phyloP scores from a whole-genome alignment of 2,113 vertebrate genomes.

The Aspidoscelis tigris region DNA sequence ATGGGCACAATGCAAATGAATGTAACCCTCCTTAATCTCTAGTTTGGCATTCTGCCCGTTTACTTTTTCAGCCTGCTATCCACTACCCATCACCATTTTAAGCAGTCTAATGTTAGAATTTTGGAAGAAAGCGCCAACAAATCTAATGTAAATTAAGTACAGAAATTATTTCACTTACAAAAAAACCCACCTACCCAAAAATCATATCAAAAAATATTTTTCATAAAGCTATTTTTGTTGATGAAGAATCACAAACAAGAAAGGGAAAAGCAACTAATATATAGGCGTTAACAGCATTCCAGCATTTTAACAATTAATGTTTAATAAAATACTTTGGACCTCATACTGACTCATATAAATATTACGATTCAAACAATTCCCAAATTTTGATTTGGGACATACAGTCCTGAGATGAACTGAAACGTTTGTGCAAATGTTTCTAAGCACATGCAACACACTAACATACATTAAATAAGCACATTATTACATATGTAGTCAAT shows the following conservation, averaged over 20 bases:
- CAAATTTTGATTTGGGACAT: conserved; percentile 10
- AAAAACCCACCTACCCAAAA: neutral
- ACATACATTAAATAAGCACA: neutral
- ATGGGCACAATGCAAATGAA: neutral
- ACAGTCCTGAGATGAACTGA: neutral
- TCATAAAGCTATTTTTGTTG: neutral
- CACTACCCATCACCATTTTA: neutral
- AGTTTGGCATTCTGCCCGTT: neutral
- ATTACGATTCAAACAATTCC: neutral
- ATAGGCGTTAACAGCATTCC: conserved; percentile 17
- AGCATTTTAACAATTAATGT: neutral
- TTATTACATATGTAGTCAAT: neutral
- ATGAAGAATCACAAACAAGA: neutral
- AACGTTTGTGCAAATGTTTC: neutral
- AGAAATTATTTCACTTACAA: neutral
- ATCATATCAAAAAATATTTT: neutral
- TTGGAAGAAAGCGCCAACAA: too few relatives aligned
- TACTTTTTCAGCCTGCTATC: neutral
- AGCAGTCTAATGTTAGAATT: neutral
- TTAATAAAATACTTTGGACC: conserved; percentile 22
- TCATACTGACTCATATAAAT: conserved; percentile 12
- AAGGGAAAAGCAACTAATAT: neutral
- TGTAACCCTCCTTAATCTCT: neutral
- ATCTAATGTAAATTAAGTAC: neutral
- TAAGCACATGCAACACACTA: conserved; percentile 36